These are phyloP conservation scores for Otus sunia DNA, from an alignment of 2,113 vertebrate genomes.

Conservation along the genomic window DNA sequence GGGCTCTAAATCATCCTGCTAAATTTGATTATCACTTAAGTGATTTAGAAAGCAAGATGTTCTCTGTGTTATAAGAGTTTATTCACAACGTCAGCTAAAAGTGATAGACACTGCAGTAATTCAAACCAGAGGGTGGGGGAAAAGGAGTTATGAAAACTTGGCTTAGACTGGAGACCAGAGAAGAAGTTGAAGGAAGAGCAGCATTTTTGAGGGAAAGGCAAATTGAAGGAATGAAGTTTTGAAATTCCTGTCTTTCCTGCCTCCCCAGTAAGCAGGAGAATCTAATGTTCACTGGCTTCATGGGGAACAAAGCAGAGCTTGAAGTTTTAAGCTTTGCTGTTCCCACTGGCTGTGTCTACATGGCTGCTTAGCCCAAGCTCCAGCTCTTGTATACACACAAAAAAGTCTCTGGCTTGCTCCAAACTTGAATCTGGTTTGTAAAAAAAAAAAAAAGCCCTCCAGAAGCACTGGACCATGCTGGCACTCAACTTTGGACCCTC, in stretches of 20 bases:
- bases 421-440: background rate
- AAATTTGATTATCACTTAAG: conserved; percentile 24
- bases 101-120: conserved; percentile 58
- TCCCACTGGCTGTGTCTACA: background rate
- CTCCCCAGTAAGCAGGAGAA: conserved; percentile 25
- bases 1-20: conserved; percentile 29
- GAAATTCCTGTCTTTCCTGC: conserved; percentile 64
- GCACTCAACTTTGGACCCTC: rapidly evolving
- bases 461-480: background rate
- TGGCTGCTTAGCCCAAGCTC: background rate
- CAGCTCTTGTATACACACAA: background rate
- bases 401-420: background rate
- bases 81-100: conserved; percentile 49
- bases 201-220: conserved; percentile 66
- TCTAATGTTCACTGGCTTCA: background rate
- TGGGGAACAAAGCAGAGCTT: conserved; percentile 5
- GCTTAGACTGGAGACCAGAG: conserved; percentile 43
- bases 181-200: conserved; percentile 60
- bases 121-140: conserved; percentile 43
- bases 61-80: background rate
- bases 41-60: conserved; percentile 52
- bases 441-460: background rate
- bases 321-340: background rate
- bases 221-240: conserved; percentile 67
- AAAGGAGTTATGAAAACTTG: conserved; percentile 58